A percentile compares a stretch with the other conserved stretches of the same genome.
Conservation (phyloP, 2,888 invertebrate genomes). For the Ecdyonurus torrentis region DNA sequence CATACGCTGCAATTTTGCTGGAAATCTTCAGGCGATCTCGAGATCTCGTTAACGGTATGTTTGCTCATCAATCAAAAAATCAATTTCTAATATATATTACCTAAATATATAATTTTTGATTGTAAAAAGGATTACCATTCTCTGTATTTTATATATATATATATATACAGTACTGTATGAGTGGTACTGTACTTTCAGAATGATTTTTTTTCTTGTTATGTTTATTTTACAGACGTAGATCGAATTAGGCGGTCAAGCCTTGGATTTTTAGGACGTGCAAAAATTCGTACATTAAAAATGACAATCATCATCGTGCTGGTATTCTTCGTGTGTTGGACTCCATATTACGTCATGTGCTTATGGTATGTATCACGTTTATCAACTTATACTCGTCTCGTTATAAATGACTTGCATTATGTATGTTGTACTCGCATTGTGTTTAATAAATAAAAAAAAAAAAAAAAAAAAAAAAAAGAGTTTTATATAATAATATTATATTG, state of each 20-base stretch:
- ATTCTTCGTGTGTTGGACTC: conserved; percentile 92
- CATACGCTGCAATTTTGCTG: conserved; percentile 72
- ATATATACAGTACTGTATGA: too few species aligned
- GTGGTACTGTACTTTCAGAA: background rate
- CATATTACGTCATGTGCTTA: conserved; percentile 78
- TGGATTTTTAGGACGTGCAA: conserved; percentile 64
- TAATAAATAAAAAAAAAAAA: too few species aligned
- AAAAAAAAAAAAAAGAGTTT: too few species aligned
- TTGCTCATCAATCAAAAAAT: too few species aligned
- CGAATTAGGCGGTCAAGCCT: conserved; percentile 56
- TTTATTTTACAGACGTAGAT: conserved; percentile 11
- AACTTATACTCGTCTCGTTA: too few species aligned
- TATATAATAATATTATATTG: too few species aligned
- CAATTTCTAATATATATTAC: too few species aligned
- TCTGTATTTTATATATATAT: too few species aligned
- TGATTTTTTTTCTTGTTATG: background rate
- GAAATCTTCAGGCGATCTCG: conserved; percentile 63
- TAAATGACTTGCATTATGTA: too few species aligned
- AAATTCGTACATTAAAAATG: conserved; percentile 81
- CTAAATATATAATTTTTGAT: too few species aligned
- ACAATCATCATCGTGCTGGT: conserved; percentile 84
- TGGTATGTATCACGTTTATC: conserved; percentile 56
- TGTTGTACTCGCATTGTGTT: too few species aligned
- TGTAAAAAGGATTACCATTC: too few species aligned
- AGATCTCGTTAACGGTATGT: conserved; percentile 39